These are phyloP conservation scores for Oceanodroma leucorhoa DNA, from an alignment of 2,797 vertebrate genomes.

Conservation along the genomic window DNA sequence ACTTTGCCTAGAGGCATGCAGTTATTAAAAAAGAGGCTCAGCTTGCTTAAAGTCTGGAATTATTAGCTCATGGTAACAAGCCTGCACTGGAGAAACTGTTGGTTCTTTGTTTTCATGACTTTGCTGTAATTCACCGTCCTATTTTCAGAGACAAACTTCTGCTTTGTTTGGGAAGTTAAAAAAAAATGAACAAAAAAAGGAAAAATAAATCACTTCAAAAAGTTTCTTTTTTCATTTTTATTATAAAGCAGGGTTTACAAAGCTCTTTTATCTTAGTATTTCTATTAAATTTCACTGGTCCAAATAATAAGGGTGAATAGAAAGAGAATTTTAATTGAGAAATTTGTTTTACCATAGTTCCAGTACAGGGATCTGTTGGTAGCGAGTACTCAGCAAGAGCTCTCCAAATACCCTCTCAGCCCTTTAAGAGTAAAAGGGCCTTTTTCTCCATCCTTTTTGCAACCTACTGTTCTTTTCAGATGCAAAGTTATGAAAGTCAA, in stretches of 20 bases:
- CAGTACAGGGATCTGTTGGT: background rate
- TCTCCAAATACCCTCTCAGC: background rate
- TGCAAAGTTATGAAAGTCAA: background rate
- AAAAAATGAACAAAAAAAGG: background rate
- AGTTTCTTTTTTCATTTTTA: constrained; percentile 18
- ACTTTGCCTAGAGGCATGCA: constrained; percentile 79
- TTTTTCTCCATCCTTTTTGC: background rate
- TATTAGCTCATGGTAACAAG: constrained; percentile 81
- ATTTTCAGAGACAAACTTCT: constrained; percentile 73
- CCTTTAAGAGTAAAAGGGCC: background rate
- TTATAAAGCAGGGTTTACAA: constrained; percentile 40
- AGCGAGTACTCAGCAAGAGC: background rate
- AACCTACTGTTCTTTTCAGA: background rate
- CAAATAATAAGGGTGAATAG: background rate
- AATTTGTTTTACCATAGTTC: background rate
- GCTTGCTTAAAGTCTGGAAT: constrained; percentile 80
- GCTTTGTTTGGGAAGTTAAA: constrained; percentile 64
- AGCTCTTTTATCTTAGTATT: constrained; percentile 43
- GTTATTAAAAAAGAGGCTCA: constrained; percentile 80
- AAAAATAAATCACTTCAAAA: constrained; percentile 48
- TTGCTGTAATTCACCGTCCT: constrained; percentile 72
- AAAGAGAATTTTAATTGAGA: background rate
- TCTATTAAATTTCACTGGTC: background rate
- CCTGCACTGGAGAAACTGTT: constrained; percentile 79
- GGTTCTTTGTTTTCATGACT: constrained; percentile 79